phyloP scores from a whole-genome alignment of 2,888 invertebrate species.

The Thecocarcelia acutangulata region DNA sequence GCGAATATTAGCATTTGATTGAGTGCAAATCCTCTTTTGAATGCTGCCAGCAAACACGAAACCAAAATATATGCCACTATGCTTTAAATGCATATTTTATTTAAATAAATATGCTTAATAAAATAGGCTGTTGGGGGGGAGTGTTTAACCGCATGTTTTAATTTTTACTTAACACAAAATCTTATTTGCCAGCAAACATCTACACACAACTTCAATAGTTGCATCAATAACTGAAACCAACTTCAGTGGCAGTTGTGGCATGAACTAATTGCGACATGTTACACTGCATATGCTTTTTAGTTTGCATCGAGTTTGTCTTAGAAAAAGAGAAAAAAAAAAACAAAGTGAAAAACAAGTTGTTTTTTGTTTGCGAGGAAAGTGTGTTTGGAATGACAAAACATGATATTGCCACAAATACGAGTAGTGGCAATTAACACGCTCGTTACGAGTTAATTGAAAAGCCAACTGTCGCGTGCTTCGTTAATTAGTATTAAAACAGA shows the following conservation, averaged over 20 bases:
- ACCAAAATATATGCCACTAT: not conserved
- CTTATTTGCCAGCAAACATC: conserved; percentile 6
- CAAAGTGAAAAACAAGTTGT: conserved; percentile 46
- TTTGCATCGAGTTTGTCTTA: conserved; percentile 12
- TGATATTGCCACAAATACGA: conserved; percentile 67
- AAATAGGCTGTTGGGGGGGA: conserved; percentile 11
- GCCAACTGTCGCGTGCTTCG: conserved; percentile 70
- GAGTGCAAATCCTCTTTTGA: conserved; percentile 54
- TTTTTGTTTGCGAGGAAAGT: not conserved
- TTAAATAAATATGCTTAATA: not conserved
- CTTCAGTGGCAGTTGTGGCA: conserved; percentile 54
- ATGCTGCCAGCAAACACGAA: conserved; percentile 16
- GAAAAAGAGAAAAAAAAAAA: too few species aligned
- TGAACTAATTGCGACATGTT: conserved; percentile 63
- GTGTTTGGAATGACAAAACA: conserved; percentile 8
- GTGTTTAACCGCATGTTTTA: conserved; percentile 60
- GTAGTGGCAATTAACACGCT: conserved; percentile 70
- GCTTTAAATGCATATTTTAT: conserved; percentile 20
- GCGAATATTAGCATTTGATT: conserved; percentile 49
- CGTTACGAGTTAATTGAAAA: conserved; percentile 70
- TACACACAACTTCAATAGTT: not conserved
- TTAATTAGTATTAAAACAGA: too few species aligned
- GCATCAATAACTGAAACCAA: not conserved
- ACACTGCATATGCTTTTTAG: conserved; percentile 61
- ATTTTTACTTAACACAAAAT: conserved; percentile 50